Percentiles rank a stretch among this genome's conserved stretches.
phyloP scores from a whole-genome alignment of 2,797 vertebrate species.

The Tadarida brasiliensis region DNA sequence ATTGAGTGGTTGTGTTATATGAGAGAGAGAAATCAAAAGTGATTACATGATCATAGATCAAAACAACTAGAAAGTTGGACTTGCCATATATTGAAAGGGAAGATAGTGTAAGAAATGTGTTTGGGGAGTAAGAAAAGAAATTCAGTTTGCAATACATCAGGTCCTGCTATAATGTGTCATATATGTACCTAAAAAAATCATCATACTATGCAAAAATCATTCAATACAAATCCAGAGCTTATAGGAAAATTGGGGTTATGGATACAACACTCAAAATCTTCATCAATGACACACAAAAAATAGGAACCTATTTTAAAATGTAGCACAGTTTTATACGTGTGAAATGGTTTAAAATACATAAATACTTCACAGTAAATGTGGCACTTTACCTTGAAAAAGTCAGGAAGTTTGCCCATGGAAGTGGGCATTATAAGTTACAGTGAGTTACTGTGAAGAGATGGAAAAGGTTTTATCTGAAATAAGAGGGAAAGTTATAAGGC shows the following conservation, averaged over 20 bases:
- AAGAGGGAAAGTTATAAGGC: neutral
- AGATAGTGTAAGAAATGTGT: neutral
- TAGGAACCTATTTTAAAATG: neutral
- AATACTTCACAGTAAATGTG: neutral
- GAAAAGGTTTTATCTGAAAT: neutral
- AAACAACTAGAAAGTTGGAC: neutral
- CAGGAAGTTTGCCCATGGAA: neutral
- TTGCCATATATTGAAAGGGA: no score
- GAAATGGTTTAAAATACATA: neutral
- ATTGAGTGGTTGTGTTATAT: neutral
- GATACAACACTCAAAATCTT: neutral
- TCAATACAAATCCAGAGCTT: neutral
- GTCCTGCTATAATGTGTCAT: neutral
- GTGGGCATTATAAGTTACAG: no score
- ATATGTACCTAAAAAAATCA: neutral
- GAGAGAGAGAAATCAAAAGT: neutral
- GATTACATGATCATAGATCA: neutral
- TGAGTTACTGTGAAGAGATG: no score
- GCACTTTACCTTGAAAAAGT: neutral
- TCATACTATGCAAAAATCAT: neutral
- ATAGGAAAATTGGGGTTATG: neutral
- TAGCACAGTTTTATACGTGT: neutral
- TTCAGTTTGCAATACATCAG: neutral
- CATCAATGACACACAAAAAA: neutral
- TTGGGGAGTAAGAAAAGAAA: neutral